Evolutionary conservation across 2,113 vertebrate genomes (phyloP).

Genomic region (Xyrauchen texanus): DNA sequence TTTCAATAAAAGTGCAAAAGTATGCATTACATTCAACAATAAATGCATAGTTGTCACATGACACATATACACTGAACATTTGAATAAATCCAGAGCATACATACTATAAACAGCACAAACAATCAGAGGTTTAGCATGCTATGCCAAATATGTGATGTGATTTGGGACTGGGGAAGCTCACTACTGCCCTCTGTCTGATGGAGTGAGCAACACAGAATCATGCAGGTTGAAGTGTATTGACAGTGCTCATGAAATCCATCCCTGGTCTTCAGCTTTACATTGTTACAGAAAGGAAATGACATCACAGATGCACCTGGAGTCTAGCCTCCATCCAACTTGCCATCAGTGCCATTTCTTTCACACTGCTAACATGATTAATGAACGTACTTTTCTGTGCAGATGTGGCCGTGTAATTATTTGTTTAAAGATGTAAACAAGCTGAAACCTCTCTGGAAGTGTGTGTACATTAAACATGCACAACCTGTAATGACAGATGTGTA

Average conservation of each 20-base stretch:
- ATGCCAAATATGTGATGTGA: too few species aligned
- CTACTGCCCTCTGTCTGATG: conserved; percentile 5
- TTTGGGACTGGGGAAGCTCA: neutral
- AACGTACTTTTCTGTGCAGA: conserved; percentile 8
- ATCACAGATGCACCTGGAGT: conserved; percentile 22
- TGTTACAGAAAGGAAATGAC: conserved; percentile 5
- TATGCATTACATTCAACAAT: too few species aligned
- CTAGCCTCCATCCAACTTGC: neutral
- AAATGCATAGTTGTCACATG: too few species aligned
- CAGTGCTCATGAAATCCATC: neutral
- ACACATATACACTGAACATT: too few species aligned
- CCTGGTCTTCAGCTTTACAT: neutral
- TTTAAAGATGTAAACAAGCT: conserved; percentile 10
- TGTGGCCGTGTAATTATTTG: conserved; percentile 28
- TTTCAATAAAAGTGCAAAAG: too few species aligned
- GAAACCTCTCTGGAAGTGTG: neutral
- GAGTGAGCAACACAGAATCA: neutral
- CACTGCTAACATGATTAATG: conserved; percentile 14
- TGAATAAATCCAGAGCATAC: too few species aligned
- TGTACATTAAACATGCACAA: conserved; percentile 8
- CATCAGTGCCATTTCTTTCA: neutral
- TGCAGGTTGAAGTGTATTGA: too few species aligned
- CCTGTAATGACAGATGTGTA: conserved; percentile 4
- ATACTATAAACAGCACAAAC: too few species aligned
- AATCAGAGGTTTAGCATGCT: too few species aligned